Conservation (phyloP, 2,113 vertebrate genomes). For the Neotragus pygmaeus region DNA sequence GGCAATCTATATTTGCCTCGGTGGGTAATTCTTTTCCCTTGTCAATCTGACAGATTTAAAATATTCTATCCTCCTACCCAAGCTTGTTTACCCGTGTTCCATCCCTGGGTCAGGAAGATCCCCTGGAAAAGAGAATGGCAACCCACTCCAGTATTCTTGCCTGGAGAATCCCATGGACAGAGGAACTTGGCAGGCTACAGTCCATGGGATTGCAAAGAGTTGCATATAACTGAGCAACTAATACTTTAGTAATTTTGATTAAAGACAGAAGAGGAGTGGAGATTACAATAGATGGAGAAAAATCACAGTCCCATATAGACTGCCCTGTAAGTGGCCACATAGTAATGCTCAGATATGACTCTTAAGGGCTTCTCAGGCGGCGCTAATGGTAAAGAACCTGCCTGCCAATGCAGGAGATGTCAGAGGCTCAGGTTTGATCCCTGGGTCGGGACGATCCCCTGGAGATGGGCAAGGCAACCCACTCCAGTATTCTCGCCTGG, state of each 20-base stretch:
- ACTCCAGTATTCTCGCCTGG: background rate
- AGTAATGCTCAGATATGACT: background rate
- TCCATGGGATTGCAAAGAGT: background rate
- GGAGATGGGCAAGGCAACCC: background rate
- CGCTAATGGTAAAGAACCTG: background rate
- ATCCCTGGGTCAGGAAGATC: background rate
- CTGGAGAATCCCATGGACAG: background rate
- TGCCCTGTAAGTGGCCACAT: background rate
- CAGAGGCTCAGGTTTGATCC: background rate
- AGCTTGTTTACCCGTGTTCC: accelerated
- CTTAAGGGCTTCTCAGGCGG: background rate
- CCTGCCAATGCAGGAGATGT: background rate
- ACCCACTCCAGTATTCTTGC: background rate
- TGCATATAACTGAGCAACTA: background rate
- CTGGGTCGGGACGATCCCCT: background rate
- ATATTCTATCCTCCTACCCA: background rate
- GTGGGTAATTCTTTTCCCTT: background rate
- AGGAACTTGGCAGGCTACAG: background rate
- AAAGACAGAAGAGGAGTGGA: background rate
- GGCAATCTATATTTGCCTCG: background rate
- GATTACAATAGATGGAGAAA: background rate
- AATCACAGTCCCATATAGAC: background rate
- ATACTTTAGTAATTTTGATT: background rate
- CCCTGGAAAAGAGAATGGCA: background rate
- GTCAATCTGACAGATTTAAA: background rate